Evolutionary conservation across 2,797 vertebrate species (phyloP).

Genomic region (Lateolabrax maculatus): DNA sequence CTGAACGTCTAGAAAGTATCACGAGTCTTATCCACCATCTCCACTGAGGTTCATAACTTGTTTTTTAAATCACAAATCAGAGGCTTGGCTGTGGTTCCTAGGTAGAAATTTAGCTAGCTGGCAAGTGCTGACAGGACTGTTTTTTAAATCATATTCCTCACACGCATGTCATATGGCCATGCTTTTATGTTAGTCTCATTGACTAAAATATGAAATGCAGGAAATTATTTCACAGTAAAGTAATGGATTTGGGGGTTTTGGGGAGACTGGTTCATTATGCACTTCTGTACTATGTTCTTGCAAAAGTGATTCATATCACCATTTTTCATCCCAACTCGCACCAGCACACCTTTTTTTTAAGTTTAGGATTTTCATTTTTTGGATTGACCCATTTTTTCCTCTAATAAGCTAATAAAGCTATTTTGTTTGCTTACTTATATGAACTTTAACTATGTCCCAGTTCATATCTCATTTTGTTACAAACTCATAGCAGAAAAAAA

Average conservation of each 20-base stretch:
- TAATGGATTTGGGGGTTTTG: background rate
- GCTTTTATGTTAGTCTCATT: background rate
- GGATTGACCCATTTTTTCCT: background rate
- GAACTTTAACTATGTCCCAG: background rate
- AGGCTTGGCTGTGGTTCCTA: background rate
- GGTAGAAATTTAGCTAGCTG: background rate
- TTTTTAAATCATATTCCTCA: background rate
- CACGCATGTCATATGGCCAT: background rate
- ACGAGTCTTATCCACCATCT: background rate
- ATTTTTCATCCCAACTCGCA: background rate
- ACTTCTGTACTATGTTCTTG: background rate
- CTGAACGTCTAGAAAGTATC: constrained; percentile 2
- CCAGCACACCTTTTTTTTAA: background rate
- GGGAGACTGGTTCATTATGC: background rate
- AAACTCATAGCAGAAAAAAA: background rate
- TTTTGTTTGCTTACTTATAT: background rate
- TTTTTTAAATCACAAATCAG: background rate
- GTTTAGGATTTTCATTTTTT: background rate
- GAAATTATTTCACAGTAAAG: too few relatives aligned
- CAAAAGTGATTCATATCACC: background rate
- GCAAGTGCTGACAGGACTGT: constrained; percentile 13
- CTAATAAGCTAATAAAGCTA: background rate
- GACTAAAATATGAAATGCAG: too few relatives aligned
- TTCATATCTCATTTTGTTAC: background rate
- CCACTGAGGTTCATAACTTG: background rate